Evolutionary conservation across 2,113 vertebrate species (phyloP).

Genomic region (Oreocharis arfaki): DNA sequence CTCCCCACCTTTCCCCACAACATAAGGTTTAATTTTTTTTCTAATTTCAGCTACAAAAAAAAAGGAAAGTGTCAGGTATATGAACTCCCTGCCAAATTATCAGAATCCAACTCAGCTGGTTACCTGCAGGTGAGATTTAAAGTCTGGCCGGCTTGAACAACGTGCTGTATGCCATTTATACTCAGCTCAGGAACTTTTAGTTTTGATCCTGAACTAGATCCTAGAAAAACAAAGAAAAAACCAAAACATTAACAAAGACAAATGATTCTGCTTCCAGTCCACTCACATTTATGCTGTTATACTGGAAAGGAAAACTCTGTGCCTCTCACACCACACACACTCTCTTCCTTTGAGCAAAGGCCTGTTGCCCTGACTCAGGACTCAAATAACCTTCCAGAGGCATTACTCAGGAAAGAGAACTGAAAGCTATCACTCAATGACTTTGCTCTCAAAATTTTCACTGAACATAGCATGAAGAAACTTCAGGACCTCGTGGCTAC

Average conservation of each 20-base stretch:
- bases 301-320: neutral
- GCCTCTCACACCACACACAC: neutral
- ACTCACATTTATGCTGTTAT: neutral
- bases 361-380: neutral
- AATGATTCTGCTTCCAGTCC: neutral
- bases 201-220: constrained; percentile 75
- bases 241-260: constrained; percentile 15
- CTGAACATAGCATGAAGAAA: neutral
- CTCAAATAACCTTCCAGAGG: neutral
- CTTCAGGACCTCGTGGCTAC: neutral
- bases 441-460: neutral
- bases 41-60: neutral
- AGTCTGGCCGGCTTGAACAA: constrained; percentile 82
- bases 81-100: neutral
- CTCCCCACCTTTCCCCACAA: constrained; percentile 37
- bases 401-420: neutral
- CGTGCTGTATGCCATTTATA: constrained; percentile 75
- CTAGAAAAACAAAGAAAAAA: constrained; percentile 68
- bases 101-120: constrained; percentile 11
- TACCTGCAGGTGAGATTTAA: constrained; percentile 92
- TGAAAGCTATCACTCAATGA: neutral
- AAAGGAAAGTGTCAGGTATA: neutral
- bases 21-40: neutral
- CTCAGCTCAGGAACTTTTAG: constrained; percentile 83
- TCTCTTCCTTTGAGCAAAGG: neutral